A percentile compares a stretch with the other conserved stretches of the same genome.
These are phyloP conservation scores for Pao palembangensis DNA, from an alignment of 2,113 vertebrate species.

Conservation along the genomic window DNA sequence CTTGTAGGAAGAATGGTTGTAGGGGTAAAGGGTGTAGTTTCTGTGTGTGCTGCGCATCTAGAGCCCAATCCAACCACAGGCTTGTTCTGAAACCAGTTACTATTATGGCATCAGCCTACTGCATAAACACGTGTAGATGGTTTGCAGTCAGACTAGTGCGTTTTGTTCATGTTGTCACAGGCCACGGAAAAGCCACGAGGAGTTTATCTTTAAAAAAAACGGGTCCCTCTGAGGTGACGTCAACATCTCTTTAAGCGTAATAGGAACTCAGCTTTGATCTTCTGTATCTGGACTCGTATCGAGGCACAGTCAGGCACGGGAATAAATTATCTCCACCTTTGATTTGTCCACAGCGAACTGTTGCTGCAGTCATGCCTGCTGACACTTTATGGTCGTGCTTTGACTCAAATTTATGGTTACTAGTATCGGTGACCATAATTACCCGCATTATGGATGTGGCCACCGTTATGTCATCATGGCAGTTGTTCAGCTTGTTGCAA, in stretches of 20 bases:
- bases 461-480: too few relatives aligned
- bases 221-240: conserved; percentile 26
- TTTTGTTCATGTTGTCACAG: conserved; percentile 20
- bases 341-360: background rate
- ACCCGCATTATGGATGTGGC: too few relatives aligned
- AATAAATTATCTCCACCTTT: too few relatives aligned
- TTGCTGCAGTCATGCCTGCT: too few relatives aligned
- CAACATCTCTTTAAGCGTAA: conserved; percentile 2
- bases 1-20: conserved; percentile 1
- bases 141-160: conserved; percentile 28
- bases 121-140: conserved; percentile 29
- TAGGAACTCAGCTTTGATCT: conserved; percentile 15
- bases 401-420: too few relatives aligned
- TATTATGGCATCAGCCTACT: conserved; percentile 4
- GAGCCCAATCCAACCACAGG: background rate
- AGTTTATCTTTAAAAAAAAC: conserved; percentile 34
- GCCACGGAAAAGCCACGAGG: conserved; percentile 5
- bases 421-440: too few relatives aligned
- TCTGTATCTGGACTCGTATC: background rate
- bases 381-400: too few relatives aligned
- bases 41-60: conserved; percentile 15
- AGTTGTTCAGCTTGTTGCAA: too few relatives aligned
- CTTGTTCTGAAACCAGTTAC: conserved; percentile 20
- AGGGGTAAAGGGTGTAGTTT: too few relatives aligned
- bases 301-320: conserved; percentile 2